phyloP scores from a whole-genome alignment of 2,113 vertebrate species.

The Plectropomus leopardus region DNA sequence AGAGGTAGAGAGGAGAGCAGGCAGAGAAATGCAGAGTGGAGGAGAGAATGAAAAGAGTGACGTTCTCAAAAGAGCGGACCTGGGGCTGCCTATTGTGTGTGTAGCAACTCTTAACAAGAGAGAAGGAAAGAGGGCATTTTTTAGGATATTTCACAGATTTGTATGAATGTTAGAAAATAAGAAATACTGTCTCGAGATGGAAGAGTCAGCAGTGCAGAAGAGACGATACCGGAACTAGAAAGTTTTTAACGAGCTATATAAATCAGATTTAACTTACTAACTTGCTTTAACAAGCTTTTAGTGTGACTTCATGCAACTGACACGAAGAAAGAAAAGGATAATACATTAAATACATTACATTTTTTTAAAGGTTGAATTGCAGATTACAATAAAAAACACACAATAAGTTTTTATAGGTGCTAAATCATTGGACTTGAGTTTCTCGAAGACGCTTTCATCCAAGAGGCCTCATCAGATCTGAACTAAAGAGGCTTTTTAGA shows the following conservation, averaged over 20 bases:
- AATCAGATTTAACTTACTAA: too few species aligned
- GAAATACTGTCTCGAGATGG: not conserved
- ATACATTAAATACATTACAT: not conserved
- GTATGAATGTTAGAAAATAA: not conserved
- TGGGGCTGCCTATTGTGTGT: not conserved
- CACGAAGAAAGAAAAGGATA: not conserved
- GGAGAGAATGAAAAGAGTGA: constrained; percentile 18
- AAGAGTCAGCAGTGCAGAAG: not conserved
- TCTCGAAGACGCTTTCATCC: too few species aligned
- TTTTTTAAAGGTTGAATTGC: too few species aligned
- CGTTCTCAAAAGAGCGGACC: not conserved
- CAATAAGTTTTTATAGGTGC: too few species aligned
- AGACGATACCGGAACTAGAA: not conserved
- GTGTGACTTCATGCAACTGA: not conserved
- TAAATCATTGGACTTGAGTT: too few species aligned
- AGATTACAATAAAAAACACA: too few species aligned
- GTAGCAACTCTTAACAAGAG: not conserved
- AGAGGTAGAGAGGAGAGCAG: not conserved
- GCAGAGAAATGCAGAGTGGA: not conserved
- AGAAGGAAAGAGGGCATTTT: not conserved
- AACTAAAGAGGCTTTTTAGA: too few species aligned
- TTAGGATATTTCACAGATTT: not conserved
- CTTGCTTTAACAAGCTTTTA: not conserved
- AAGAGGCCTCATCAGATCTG: too few species aligned
- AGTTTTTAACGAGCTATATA: too few species aligned